Percentiles rank a stretch among this genome's conserved stretches.
phyloP scores from a whole-genome alignment of 2,888 invertebrate species.

The Temnothorax rugatulus region DNA sequence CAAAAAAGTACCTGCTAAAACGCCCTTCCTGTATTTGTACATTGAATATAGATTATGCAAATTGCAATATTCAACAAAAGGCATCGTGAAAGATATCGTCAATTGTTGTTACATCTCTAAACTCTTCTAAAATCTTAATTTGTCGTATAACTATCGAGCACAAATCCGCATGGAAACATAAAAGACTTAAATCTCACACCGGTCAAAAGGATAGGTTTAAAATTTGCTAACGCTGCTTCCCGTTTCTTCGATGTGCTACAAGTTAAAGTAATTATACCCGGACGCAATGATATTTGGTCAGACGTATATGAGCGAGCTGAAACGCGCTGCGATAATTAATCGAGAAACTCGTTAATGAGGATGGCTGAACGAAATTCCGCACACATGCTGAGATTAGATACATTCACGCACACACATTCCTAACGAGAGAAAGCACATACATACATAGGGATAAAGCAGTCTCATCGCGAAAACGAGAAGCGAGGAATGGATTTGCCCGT shows the following conservation, averaged over 20 bases:
- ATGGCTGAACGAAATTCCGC: slow-evolving; percentile 34
- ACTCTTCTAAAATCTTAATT: background rate
- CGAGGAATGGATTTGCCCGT: slow-evolving; percentile 16
- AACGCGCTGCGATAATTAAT: slow-evolving; percentile 49
- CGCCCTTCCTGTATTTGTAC: background rate
- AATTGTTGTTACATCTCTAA: background rate
- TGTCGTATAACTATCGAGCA: no score
- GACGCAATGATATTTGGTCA: slow-evolving; percentile 34
- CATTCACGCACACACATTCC: background rate
- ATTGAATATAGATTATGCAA: background rate
- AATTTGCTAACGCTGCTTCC: background rate
- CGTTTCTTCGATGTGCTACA: background rate
- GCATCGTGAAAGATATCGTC: background rate
- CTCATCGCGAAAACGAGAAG: background rate
- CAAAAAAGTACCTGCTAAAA: background rate
- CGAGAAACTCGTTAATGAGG: slow-evolving; percentile 54
- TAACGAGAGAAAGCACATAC: slow-evolving; percentile 22
- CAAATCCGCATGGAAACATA: background rate
- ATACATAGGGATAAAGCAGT: slow-evolving; percentile 4
- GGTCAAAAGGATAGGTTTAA: background rate
- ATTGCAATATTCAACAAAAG: background rate
- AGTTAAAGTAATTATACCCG: slow-evolving; percentile 23
- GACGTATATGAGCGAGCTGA: background rate
- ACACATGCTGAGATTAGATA: slow-evolving; percentile 7
- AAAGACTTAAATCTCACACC: background rate